Conservation (phyloP, 2,888 invertebrate genomes). For the Acronicta psi region DNA sequence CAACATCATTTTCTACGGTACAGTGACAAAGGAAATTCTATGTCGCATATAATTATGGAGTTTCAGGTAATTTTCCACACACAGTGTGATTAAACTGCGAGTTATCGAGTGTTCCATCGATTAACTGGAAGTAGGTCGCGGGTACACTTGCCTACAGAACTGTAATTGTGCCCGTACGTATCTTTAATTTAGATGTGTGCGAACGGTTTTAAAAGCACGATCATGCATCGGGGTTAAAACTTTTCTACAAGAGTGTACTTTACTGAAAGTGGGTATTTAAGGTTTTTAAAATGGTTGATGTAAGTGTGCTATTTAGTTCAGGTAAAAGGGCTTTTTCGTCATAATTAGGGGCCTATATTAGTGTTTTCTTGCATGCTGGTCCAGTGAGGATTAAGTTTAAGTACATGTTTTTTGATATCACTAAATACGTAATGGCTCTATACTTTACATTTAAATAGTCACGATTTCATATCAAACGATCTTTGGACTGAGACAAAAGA, state of each 20-base stretch:
- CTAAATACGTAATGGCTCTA: no score
- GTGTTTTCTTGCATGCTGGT: no score
- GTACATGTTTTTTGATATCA: no score
- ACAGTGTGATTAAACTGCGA: slow-evolving; percentile 63
- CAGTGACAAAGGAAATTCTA: slow-evolving; percentile 11
- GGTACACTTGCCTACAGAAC: slow-evolving; percentile 23
- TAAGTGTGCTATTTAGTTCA: background rate
- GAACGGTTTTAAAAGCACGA: slow-evolving; percentile 35
- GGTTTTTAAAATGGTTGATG: background rate
- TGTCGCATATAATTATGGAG: slow-evolving; percentile 9
- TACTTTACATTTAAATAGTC: no score
- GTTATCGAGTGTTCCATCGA: slow-evolving; percentile 70
- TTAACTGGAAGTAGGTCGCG: slow-evolving; percentile 65
- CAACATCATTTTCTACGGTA: background rate
- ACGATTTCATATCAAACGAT: no score
- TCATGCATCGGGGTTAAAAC: slow-evolving; percentile 25
- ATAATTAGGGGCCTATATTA: no score
- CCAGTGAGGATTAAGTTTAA: no score
- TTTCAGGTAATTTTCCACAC: slow-evolving; percentile 64
- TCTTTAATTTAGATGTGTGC: slow-evolving; percentile 29
- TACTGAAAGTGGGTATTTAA: background rate
- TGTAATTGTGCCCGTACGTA: slow-evolving; percentile 28
- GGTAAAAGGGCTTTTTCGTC: background rate
- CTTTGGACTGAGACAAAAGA: no score
- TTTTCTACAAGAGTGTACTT: slow-evolving; percentile 3